These are phyloP conservation scores for Aviceda subcristata DNA, from an alignment of 2,113 vertebrate genomes.

Conservation along the genomic window DNA sequence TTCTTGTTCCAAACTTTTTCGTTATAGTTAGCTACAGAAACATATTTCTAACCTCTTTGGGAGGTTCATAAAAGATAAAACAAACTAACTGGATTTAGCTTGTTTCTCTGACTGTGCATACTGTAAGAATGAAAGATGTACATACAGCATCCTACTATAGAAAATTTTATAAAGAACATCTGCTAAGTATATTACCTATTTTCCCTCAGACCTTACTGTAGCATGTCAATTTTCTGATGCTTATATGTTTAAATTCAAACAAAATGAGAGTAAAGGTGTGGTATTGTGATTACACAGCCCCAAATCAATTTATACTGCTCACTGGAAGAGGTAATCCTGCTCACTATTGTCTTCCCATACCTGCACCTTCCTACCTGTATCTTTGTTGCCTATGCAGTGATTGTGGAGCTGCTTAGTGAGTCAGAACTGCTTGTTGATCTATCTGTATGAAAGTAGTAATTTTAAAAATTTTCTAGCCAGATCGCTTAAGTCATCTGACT, in stretches of 20 bases:
- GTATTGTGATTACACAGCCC: neutral
- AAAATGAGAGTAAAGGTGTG: neutral
- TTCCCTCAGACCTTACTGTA: neutral
- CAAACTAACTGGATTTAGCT: neutral
- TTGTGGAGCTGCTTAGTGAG: neutral
- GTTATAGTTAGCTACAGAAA: neutral
- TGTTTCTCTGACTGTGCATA: neutral
- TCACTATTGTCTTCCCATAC: neutral
- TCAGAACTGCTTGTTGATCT: neutral
- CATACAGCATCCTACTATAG: neutral
- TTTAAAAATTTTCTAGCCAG: neutral
- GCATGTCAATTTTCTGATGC: neutral
- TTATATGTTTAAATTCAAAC: neutral
- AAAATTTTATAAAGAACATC: neutral
- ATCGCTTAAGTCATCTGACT: neutral
- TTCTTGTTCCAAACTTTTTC: neutral
- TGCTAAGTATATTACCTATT: neutral
- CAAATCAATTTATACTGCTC: neutral
- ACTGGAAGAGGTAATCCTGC: neutral
- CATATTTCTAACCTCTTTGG: neutral
- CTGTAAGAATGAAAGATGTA: neutral
- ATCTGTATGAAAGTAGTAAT: neutral
- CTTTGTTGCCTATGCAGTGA: neutral
- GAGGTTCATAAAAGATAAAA: neutral
- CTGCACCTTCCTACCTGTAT: neutral